phyloP scores from a whole-genome alignment of 2,797 vertebrate genomes.

The Morus bassanus region DNA sequence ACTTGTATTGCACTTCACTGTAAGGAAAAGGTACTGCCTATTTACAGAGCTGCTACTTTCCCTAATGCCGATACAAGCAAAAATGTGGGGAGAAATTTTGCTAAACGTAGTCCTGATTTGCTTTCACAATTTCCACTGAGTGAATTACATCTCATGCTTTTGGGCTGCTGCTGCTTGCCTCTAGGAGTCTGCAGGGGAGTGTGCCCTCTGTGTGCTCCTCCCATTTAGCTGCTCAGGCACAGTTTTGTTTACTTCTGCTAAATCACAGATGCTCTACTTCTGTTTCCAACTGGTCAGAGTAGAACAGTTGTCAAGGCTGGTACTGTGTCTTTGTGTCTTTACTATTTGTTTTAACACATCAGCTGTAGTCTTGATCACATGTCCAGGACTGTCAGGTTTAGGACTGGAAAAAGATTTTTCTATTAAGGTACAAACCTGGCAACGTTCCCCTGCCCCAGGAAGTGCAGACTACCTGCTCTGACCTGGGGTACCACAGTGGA shows the following conservation, averaged over 20 bases:
- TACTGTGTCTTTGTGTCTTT: rapidly evolving
- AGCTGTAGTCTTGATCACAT: not conserved
- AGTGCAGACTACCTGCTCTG: not conserved
- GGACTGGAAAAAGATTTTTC: not conserved
- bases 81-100: not conserved
- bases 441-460: not conserved
- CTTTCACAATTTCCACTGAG: not conserved
- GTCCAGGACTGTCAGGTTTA: not conserved
- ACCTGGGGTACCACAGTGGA: too few species aligned
- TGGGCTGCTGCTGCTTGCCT: not conserved
- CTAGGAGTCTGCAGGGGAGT: not conserved
- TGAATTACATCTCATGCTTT: not conserved
- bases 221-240: not conserved
- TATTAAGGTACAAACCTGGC: not conserved
- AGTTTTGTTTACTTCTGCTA: not conserved
- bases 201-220: not conserved
- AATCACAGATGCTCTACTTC: not conserved
- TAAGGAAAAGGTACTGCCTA: not conserved
- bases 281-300: not conserved
- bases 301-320: not conserved
- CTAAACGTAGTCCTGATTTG: not conserved
- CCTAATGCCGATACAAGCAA: not conserved
- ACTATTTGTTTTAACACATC: not conserved
- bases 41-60: not conserved
- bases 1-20: not conserved